phyloP scores from a whole-genome alignment of 2,888 invertebrate genomes.

The Lycophotia porphyrea region DNA sequence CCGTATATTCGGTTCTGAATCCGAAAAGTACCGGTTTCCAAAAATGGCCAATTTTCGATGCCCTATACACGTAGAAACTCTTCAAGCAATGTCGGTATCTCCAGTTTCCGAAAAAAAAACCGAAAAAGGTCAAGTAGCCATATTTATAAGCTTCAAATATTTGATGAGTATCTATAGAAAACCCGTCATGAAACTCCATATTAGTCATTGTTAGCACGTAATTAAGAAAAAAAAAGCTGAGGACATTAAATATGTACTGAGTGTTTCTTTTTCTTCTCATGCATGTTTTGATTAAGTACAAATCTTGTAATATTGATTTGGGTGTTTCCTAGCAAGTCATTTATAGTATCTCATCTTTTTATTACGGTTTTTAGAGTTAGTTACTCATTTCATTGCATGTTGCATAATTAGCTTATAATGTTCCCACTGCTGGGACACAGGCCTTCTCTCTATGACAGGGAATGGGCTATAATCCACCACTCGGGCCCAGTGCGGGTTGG shows the following conservation, averaged over 20 bases:
- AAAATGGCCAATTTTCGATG: not conserved
- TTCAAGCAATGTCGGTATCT: not conserved
- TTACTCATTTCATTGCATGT: not conserved
- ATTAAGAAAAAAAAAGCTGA: not conserved
- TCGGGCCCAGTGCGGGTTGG: no score
- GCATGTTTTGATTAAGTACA: constrained; percentile 29
- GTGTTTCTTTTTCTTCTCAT: not conserved
- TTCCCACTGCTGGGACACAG: no score
- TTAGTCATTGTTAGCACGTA: constrained; percentile 22
- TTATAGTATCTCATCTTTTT: not conserved
- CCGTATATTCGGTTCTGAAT: not conserved
- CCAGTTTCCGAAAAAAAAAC: not conserved
- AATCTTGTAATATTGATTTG: constrained; percentile 17
- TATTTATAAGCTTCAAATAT: constrained; percentile 10
- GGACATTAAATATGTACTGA: not conserved
- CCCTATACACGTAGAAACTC: not conserved
- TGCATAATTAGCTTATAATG: no score
- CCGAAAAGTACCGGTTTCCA: not conserved
- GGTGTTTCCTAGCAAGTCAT: constrained; percentile 18
- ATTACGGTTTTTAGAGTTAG: not conserved
- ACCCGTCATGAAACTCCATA: constrained; percentile 22
- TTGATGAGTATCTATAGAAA: constrained; percentile 10
- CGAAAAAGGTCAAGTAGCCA: not conserved
- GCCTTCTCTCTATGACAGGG: no score
- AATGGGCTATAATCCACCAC: no score